phyloP scores from a whole-genome alignment of 2,113 vertebrate species.

The Brachypodius melanocephalos region DNA sequence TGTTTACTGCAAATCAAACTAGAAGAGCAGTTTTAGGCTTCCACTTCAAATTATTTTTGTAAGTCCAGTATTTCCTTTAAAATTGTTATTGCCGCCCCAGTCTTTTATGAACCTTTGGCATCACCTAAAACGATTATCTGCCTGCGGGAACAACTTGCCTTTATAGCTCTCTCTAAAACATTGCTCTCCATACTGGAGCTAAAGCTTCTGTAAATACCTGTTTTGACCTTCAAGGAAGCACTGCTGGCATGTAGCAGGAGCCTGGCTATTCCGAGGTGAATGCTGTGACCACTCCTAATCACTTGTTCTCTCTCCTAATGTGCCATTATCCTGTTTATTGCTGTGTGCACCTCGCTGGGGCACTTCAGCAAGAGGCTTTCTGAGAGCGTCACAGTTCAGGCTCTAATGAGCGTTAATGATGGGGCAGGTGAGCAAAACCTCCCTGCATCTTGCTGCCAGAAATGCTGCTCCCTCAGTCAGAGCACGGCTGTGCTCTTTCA shows the following conservation, averaged over 20 bases:
- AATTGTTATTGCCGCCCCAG: not conserved
- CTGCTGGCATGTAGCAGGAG: not conserved
- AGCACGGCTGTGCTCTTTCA: not conserved
- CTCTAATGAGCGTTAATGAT: not conserved
- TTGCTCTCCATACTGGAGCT: not conserved
- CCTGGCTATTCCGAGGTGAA: not conserved
- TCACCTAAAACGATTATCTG: not conserved
- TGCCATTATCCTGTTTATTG: slow-evolving; percentile 31
- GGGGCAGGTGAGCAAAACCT: slow-evolving; percentile 47
- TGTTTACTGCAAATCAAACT: slow-evolving; percentile 30
- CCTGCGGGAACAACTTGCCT: not conserved
- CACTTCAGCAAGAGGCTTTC: slow-evolving; percentile 7
- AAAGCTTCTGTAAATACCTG: slow-evolving; percentile 39
- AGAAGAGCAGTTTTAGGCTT: not conserved
- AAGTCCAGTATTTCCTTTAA: not conserved
- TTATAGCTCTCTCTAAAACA: slow-evolving; percentile 7
- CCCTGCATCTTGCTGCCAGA: not conserved
- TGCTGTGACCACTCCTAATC: slow-evolving; percentile 30
- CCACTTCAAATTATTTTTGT: not conserved
- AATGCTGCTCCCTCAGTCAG: not conserved
- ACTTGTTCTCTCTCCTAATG: slow-evolving; percentile 13
- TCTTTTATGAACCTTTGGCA: slow-evolving; percentile 6
- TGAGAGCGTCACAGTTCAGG: not conserved
- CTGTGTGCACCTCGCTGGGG: not conserved
- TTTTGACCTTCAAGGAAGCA: slow-evolving; percentile 50